Base-by-base conservation (phyloP, 2,797 vertebrate genomes). In the Ambastaia sidthimunki region DNA sequence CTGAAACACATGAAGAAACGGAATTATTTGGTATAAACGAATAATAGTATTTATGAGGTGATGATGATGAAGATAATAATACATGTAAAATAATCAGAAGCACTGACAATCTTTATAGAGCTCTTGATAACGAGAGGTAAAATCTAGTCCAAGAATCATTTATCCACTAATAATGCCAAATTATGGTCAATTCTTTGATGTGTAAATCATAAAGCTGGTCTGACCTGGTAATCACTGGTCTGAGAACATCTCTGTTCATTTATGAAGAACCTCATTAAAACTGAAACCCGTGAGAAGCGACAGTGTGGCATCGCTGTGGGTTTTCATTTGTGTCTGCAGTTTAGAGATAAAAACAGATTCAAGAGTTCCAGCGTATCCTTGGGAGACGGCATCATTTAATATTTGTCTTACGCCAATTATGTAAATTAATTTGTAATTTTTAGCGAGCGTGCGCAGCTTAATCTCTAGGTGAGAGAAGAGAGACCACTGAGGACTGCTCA, bases 271-370 rank as follows among this genome's bases (percentile, higher is more conserved):
- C 47, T 74, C 34, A 55, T 66, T 59, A 50, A 57, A 63, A 48
- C 71, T 13, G 71, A 57, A 80, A 71, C 76, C 73, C 54, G 28
- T n/a, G 69, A 73, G 63, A 80, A 75, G 23, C 66, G 9, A 79
- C 28, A 50, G 57, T 60, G 65, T 41, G 25, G 70, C 47, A 74
- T 83, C 16, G 41, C 81, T 80, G 50, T 44, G 55, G 74, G 78
- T 74, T 76, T 62, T 57, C 50, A 72, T 50, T 65, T 69, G 71
- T 63, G 74, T 80, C 81, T 80, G 77, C 78, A 34, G 55, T 78
- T 80, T 41, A 60, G 67, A 76, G 80, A 82, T 84, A 74, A 81
- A 78, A 76, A 70, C 37, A 74, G 65, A 74, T 72, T 60, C 55
- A 28, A 50, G 70, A 73, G 63, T 70, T 71, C 44, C 71, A 75